Conservation (phyloP, 2,888 invertebrate genomes). For the Eurytoma adleriae region DNA sequence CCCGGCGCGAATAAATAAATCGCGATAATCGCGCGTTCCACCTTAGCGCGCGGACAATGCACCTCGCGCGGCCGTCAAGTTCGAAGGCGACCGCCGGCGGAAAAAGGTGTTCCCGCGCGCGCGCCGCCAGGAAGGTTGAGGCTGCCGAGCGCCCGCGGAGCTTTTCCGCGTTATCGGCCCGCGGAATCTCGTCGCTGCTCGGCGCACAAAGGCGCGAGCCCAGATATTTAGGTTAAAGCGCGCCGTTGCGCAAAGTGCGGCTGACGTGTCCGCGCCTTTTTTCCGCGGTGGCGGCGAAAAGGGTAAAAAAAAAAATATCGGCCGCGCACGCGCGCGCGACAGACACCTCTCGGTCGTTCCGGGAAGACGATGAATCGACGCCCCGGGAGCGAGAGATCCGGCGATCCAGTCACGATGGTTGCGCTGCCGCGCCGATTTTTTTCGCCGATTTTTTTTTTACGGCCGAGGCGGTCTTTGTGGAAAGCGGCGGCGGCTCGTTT, state of each 20-base stretch:
- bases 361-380: constrained; percentile 42
- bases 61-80: no score
- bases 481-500: not conserved
- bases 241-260: constrained; percentile 21
- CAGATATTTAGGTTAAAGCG: constrained; percentile 65
- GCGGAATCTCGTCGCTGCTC: constrained; percentile 25
- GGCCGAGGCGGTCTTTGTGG: not conserved
- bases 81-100: no score
- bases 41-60: no score
- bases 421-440: not conserved
- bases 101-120: no score
- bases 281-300: not conserved
- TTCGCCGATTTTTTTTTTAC: not conserved
- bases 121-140: constrained; percentile 27
- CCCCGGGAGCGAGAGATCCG: not conserved
- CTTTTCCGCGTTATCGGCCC: constrained; percentile 39
- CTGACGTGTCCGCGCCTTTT: not conserved
- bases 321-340: no score
- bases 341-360: not conserved
- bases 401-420: constrained; percentile 23
- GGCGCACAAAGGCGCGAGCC: constrained; percentile 13
- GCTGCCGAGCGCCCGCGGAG: constrained; percentile 21
- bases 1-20: no score
- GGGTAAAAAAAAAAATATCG: no score
- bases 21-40: no score